phyloP scores from a whole-genome alignment of 2,888 invertebrate genomes.

The Cryptocephalus moraei region DNA sequence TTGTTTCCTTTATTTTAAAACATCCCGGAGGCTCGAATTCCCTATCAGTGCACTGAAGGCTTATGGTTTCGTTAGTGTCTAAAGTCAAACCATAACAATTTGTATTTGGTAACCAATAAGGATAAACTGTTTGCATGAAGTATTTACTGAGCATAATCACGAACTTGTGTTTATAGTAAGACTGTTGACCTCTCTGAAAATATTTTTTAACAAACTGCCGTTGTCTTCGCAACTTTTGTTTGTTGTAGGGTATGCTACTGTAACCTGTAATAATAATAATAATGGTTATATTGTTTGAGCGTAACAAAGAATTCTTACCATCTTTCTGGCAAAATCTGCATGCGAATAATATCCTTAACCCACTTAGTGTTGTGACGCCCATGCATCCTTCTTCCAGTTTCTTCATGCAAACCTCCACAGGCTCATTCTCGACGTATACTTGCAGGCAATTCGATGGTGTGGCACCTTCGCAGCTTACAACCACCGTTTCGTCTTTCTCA shows the following conservation, averaged over 20 bases:
- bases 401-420: no score
- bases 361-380: no score
- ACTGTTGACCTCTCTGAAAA: not conserved
- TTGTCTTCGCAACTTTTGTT: not conserved
- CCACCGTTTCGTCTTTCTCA: no score
- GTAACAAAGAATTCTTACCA: no score
- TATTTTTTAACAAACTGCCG: not conserved
- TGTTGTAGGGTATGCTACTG: not conserved
- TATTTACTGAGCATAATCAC: not conserved
- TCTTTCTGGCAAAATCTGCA: no score
- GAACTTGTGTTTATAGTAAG: not conserved
- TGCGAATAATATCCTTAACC: no score
- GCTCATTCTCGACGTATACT: no score
- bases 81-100: conserved; percentile 1
- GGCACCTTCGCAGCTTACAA: no score
- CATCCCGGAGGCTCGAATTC: not conserved
- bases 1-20: not conserved
- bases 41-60: not conserved
- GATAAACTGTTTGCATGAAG: not conserved
- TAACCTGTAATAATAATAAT: no score
- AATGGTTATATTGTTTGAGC: no score
- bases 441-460: no score
- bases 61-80: conserved; percentile 2
- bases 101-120: conserved; percentile 3
- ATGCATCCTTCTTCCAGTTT: no score